Base-by-base conservation (phyloP, 1,140 invertebrate species). In the Drosophila ficusphila region DNA sequence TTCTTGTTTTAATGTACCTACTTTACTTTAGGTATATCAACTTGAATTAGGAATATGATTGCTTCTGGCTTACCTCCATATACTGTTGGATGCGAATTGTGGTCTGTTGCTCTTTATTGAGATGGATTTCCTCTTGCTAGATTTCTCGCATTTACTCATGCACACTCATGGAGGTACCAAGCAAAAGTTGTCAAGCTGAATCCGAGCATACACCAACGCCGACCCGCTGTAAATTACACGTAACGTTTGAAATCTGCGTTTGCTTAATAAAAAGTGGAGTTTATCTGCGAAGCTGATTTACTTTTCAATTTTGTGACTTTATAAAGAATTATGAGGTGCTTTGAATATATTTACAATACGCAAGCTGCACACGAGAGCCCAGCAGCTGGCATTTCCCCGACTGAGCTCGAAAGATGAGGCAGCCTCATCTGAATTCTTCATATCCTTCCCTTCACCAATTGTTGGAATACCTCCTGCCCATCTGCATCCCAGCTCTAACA, bases 271-370 rank as follows among this genome's bases (percentile, higher is more conserved):
- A 83, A 82, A 76, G 51, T 41, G 36, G 75, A 74, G 68, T 68
- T 83, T 78, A 82, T 83, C 62, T 61, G 58, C 53, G 53, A 79
- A 77, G 77, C 74, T 82, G 78, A 83, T 82, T 83, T 82, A 77
- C 78, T 83, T 83, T 61, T 57, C n/a, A 69, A 83, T 83, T 75
- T 78, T 82, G 78, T 56, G 65, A 75, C 74, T 83, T 77, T 81
- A 77, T 82, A 77, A 83, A 83, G 78, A 83, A 70, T 83, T 77
- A 81, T 81, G 73, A 46, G 69, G 53, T 81, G 67, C 68, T 79
- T 79, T 79, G 65, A 79, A 79, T 79, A 79, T 79, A 68, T 79
- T 79, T 81, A 62, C 78, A 53, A 76, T 72, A 68, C 44, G 52
- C 48, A 70, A 49, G 38, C 33, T 52, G 36, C n/a, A 52, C 21